Evolutionary conservation across 2,113 vertebrate genomes (phyloP).

Genomic region (Paratilapia polleni): DNA sequence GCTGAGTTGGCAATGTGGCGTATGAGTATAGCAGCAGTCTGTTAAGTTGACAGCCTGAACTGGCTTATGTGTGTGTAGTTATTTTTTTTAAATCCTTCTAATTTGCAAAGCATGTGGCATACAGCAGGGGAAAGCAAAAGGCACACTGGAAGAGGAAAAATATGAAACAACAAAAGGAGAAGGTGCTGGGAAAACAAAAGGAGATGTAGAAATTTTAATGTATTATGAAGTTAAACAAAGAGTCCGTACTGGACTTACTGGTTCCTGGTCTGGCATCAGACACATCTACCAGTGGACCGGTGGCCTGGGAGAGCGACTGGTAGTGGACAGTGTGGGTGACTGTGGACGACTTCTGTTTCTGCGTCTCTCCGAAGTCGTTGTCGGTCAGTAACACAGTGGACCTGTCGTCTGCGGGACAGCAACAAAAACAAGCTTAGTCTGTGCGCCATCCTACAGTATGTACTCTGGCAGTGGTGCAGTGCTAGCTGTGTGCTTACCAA

Average conservation of each 20-base stretch:
- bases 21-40: not conserved
- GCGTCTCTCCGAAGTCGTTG: slow-evolving; percentile 95
- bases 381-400: slow-evolving; percentile 95
- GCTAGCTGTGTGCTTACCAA: slow-evolving; percentile 80
- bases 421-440: not conserved
- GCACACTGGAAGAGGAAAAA: not conserved
- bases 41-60: not conserved
- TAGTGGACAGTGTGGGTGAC: slow-evolving; percentile 98
- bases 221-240: slow-evolving; percentile 43
- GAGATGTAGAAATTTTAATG: not conserved
- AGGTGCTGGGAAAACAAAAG: not conserved
- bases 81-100: not conserved
- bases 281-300: slow-evolving; percentile 94
- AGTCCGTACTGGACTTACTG: slow-evolving; percentile 87
- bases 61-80: not conserved
- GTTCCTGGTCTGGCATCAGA: slow-evolving; percentile 97
- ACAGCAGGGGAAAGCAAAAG: not conserved
- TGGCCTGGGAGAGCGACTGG: slow-evolving; percentile 96
- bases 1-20: not conserved
- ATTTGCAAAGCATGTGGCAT: not conserved
- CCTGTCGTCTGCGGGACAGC: slow-evolving; percentile 86
- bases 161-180: not conserved
- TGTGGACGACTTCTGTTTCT: slow-evolving; percentile 97
- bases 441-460: not conserved
- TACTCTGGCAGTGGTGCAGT: not conserved